Base-by-base conservation (phyloP, 2,113 vertebrate genomes). In the Tricholaema leucomelas region DNA sequence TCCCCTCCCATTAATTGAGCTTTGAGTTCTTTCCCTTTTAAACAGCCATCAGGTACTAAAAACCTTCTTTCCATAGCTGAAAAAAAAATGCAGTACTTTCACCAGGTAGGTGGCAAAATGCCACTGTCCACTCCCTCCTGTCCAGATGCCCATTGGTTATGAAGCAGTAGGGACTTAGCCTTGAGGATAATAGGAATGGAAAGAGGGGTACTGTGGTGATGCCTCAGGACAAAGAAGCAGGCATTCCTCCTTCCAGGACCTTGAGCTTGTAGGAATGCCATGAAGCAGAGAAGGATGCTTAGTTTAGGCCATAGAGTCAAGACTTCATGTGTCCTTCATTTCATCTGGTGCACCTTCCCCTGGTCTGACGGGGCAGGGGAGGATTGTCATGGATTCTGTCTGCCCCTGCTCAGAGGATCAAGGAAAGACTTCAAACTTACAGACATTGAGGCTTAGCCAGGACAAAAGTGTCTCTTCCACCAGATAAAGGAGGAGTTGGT, bases 1-100 rank as follows among this genome's bases (percentile, higher is more conserved):
- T 91, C 74, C 91, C 89, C 50, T 36, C 31, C 36, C 92, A 77
- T 94, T 75, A 48, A 85, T 94, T 79, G 92, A 82, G 84, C 93
- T 93, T 91, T 59, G 78, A 67, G 69, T 89, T 71, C 87, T 92
- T 80, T 67, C 60, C 89, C 73, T 59, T 50, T 54, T 8, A 9
- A 33, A 69, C 1, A 8, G 31, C 78, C 63, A 0, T 2, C 12
- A n/a, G 86, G 55, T 70, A 48, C 81, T 91, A 74, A 88, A 92
- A 40, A 2, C n/a, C 33, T 87, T 74, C 85, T 81, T 40, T 87
- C 84, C 76, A 2, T 36, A 92, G 75, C 67, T 15, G 21, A 54
- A 82, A 55, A 56, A 56, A 33, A 15, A 31, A 7, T 35, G 8
- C 20, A 14, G 17, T 1, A 33, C 38, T 60, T 33, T 17, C 78